Base-by-base conservation (phyloP, 1,140 invertebrate genomes). In the Drosophila nigromelanica region DNA sequence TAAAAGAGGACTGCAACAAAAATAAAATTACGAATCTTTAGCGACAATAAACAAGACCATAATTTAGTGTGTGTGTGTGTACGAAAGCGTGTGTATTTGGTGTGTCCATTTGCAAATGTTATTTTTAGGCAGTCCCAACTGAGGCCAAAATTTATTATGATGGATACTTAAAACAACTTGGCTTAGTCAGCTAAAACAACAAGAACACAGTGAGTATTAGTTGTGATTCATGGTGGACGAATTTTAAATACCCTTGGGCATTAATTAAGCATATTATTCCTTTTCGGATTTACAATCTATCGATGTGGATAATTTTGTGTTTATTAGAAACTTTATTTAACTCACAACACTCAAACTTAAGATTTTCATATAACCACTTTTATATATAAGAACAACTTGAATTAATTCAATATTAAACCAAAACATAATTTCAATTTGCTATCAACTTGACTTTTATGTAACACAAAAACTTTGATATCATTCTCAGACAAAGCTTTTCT, bases 111-210 rank as follows among this genome's bases (percentile, higher is more conserved):
- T 48, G 67, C 39, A 54, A 64, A 60, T 75, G 18, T 61, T 43
- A 69, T 59, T 64, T 72, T 66, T 48, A 33, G 5, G 39, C 39
- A 51, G 54, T 55, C 5, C 10, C 3, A 51, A 18, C 27, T 33
- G 21, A 54, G 21, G 35, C 7, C 15, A 4, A 61, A 56, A 61
- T 76, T 72, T 63, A 62, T 59, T 56, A 68, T 63, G 45, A 76
- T 73, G 74, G 74, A 76, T 76, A 76, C 47, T 59, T 68, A 63
- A 62, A 52, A 12, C 15, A 12, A 33, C 4, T 35, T 1, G 14
- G n/a, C 15, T n/a, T 59, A 11, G 14, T 24, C 51, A 56, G 18
- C 33, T 33, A 27, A 40, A 39, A 60, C 21, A 51, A 33, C 6
- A 47, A 55, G 10, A 12, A 40, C 10, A 40, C 6, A 27, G 58